Percentiles rank a stretch among this genome's conserved stretches.
phyloP scores from a whole-genome alignment of 2,113 vertebrate species.

The Ageneiosus marmoratus region DNA sequence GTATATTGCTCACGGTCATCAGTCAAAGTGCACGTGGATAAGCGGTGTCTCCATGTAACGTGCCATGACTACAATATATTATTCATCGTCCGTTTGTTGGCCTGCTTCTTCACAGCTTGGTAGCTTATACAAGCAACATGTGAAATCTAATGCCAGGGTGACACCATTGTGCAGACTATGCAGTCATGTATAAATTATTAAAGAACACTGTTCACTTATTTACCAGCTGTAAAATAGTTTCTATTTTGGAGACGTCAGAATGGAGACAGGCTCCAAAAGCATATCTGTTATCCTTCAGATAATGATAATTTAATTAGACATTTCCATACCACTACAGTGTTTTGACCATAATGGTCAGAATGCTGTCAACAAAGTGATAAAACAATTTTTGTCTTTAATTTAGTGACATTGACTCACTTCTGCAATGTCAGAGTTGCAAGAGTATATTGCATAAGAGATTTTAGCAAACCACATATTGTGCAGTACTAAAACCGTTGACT shows the following conservation, averaged over 20 bases:
- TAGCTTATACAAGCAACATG: constrained; percentile 36
- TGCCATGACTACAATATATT: constrained; percentile 39
- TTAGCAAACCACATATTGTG: background rate
- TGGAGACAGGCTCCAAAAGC: background rate
- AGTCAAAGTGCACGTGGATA: constrained; percentile 33
- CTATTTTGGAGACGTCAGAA: constrained; percentile 37
- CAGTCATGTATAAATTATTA: constrained; percentile 67
- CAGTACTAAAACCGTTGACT: background rate
- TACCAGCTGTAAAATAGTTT: constrained; percentile 51
- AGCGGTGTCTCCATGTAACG: constrained; percentile 1
- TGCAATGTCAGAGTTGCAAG: background rate
- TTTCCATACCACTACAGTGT: background rate
- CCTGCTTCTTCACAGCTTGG: constrained; percentile 32
- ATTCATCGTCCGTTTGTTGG: constrained; percentile 49
- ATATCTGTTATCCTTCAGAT: background rate
- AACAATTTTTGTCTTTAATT: background rate
- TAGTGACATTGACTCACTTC: background rate
- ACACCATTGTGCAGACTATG: constrained; percentile 51
- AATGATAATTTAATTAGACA: background rate
- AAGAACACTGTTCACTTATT: constrained; percentile 62
- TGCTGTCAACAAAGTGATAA: background rate
- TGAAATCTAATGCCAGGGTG: constrained; percentile 49
- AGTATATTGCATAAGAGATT: background rate
- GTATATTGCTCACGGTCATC: constrained; percentile 22
- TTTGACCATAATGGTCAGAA: background rate